Conservation (phyloP, 2,888 invertebrate species). For the Chrysolina haemoptera region DNA sequence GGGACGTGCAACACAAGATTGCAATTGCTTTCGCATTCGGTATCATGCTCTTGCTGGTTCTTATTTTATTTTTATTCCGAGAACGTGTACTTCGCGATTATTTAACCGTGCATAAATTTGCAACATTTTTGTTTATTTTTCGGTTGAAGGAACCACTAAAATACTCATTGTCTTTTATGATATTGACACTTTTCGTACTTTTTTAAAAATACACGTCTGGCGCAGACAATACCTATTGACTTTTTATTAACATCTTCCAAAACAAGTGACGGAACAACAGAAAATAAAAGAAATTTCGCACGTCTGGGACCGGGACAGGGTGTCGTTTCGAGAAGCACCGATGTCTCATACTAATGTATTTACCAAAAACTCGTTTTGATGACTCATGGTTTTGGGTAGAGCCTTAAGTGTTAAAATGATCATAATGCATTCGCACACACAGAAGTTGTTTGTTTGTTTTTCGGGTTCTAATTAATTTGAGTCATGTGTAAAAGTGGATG, state of each 20-base stretch:
- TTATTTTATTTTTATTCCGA: slow-evolving; percentile 31
- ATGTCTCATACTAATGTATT: slow-evolving; percentile 30
- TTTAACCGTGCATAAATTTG: slow-evolving; percentile 47
- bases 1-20: slow-evolving; percentile 56
- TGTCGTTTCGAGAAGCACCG: slow-evolving; percentile 17
- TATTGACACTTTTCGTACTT: slow-evolving; percentile 43
- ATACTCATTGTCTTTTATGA: slow-evolving; percentile 43
- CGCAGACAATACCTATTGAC: slow-evolving; percentile 26
- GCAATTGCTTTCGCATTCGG: slow-evolving; percentile 54
- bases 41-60: slow-evolving; percentile 42
- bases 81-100: slow-evolving; percentile 40
- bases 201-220: slow-evolving; percentile 30
- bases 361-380: slow-evolving; percentile 27
- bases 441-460: slow-evolving; percentile 12
- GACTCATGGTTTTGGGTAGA: slow-evolving; percentile 24
- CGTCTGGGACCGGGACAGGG: slow-evolving; percentile 21
- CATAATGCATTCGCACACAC: neutral
- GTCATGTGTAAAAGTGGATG: slow-evolving; percentile 9
- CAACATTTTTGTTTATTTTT: slow-evolving; percentile 44
- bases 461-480: neutral
- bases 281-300: slow-evolving; percentile 22
- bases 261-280: slow-evolving; percentile 17
- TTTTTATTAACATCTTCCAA: slow-evolving; percentile 30
- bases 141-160: slow-evolving; percentile 41
- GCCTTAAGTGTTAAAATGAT: slow-evolving; percentile 11